Conservation (phyloP, 1,140 invertebrate species). For the Cepaea nemoralis region DNA sequence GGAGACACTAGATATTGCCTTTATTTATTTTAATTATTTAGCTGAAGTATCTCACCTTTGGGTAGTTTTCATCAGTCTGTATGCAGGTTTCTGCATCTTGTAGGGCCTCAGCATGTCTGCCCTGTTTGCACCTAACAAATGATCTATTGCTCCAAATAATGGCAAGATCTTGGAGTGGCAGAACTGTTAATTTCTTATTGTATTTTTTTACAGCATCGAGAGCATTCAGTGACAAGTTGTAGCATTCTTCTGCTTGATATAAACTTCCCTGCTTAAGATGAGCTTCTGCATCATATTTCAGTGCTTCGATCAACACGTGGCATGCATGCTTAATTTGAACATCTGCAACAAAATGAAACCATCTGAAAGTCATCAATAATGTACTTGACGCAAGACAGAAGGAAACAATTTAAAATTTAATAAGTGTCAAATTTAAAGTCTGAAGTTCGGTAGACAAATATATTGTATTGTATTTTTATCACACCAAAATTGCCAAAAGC, state of each 20-base stretch:
- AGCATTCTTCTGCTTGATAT: background rate
- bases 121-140: conserved; percentile 18
- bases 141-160: conserved; percentile 24
- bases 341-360: background rate
- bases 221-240: conserved; percentile 15
- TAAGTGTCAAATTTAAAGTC: no score
- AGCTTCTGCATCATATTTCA: conserved; percentile 19
- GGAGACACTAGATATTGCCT: no score
- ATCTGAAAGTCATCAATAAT: no score
- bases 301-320: background rate
- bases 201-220: background rate
- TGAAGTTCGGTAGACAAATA: no score
- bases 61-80: background rate
- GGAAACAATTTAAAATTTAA: no score
- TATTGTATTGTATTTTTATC: no score
- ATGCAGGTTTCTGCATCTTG: conserved; percentile 15
- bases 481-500: no score
- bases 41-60: background rate
- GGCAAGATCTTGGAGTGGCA: background rate
- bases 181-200: background rate
- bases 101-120: background rate
- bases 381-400: no score
- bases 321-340: background rate
- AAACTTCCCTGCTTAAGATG: background rate
- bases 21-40: background rate